Evolutionary conservation across 2,888 invertebrate species (phyloP), one percentile per base, ranked within the genome.

Genomic region (Leptinotarsa rubiginosa): DNA sequence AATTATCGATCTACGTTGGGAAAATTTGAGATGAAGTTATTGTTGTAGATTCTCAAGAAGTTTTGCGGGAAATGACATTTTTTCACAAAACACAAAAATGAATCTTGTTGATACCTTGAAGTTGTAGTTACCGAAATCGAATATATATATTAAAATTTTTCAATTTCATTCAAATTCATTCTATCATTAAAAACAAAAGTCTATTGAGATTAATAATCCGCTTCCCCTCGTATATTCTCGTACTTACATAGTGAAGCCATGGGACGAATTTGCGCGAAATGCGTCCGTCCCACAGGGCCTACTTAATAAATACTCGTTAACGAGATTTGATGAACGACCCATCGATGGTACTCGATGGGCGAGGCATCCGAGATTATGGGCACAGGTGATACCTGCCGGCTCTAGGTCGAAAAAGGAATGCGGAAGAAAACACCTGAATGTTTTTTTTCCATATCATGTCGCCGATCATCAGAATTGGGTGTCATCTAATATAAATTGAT

Each of bases 301-400:
- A 73, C 75, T 73, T 75, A 73, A 64, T 54, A 65, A 73, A 70
- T 70, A 56, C 67, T 70, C 59, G 67, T 71, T 52, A n/a, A n/a
- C n/a, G 50, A 64, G 73, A 73, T 75, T 75, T 75, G 73, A 75
- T 70, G 75, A 68, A 72, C 76, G 78, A 75, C 59, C 59, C 69
- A 70, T 49, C 65, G 70, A 47, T 66, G 68, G 73, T 70, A 65
- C 72, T 65, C 64, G 59, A 76, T 79, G 82, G 82, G 82, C 80
- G 80, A 81, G 81, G 81, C 81, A 59, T 68, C 68, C 69, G 66
- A 71, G 74, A 77, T 77, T 81, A 81, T 77, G 80, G 80, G 80
- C 76, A 82, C 83, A 83, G 83, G 83, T 83, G 83, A 80, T 75
- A 67, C 77, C 83, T 79, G 47, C 71, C 49, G 79, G 83, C 83